Evolutionary conservation across 2,888 invertebrate species (phyloP).

Genomic region (Eurois occulta): DNA sequence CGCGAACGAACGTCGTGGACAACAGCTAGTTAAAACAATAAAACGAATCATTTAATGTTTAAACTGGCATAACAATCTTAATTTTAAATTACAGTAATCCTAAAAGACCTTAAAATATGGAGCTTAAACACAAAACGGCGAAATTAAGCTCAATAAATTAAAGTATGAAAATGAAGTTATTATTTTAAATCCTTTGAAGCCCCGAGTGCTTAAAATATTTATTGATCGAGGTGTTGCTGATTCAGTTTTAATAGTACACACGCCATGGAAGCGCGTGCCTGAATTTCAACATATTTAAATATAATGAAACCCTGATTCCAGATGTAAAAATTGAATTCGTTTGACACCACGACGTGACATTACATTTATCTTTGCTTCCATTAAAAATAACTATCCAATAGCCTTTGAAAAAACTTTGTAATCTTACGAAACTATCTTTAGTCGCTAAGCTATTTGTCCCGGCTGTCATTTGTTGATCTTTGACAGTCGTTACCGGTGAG

Average conservation of each 20-base stretch:
- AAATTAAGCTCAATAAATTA: conserved; percentile 21
- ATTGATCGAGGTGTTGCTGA: not conserved
- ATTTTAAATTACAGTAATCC: not conserved
- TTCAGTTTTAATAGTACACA: conserved; percentile 8
- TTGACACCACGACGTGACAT: not conserved
- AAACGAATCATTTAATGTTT: not conserved
- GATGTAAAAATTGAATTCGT: not conserved
- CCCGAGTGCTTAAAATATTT: conserved; percentile 15
- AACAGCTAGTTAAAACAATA: no score
- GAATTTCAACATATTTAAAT: conserved; percentile 4
- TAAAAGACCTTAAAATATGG: not conserved
- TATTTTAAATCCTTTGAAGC: conserved; percentile 29
- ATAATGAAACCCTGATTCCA: not conserved
- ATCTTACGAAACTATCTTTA: no score
- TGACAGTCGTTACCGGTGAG: no score
- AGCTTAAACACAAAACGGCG: not conserved
- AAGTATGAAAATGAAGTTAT: conserved; percentile 14
- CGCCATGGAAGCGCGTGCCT: not conserved
- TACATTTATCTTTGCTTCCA: not conserved
- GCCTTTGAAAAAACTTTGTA: not conserved
- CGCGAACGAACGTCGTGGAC: no score
- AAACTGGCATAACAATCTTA: not conserved
- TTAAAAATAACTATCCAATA: not conserved
- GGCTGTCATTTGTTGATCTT: no score
- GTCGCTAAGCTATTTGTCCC: no score